These are phyloP conservation scores for Synodontis membranacea DNA, from an alignment of 2,113 vertebrate species.

Conservation along the genomic window DNA sequence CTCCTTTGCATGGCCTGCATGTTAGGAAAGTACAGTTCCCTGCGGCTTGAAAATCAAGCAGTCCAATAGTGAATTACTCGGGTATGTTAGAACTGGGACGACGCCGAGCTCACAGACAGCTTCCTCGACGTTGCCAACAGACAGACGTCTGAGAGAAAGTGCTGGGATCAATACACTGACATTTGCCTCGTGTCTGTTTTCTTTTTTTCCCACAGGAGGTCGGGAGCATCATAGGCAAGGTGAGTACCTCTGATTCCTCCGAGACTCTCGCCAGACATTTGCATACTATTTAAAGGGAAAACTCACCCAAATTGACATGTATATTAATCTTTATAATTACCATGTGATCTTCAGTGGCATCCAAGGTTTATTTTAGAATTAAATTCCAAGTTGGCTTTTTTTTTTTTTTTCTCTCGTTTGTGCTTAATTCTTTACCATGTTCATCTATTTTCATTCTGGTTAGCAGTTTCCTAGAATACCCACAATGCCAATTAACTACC, in stretches of 20 bases:
- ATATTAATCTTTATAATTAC: neutral
- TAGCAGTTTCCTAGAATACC: neutral
- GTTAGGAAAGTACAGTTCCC: neutral
- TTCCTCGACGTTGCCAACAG: slow-evolving; percentile 14
- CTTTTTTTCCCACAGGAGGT: slow-evolving; percentile 68
- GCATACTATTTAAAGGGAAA: neutral
- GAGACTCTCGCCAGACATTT: neutral
- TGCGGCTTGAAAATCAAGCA: neutral
- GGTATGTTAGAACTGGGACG: slow-evolving; percentile 4
- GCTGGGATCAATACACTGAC: slow-evolving; percentile 42
- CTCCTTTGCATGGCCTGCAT: neutral
- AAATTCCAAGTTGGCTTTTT: neutral
- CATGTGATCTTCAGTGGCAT: neutral
- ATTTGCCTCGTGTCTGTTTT: slow-evolving; percentile 51
- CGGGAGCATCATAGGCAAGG: slow-evolving; percentile 78
- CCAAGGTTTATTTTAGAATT: neutral
- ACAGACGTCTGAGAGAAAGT: neutral
- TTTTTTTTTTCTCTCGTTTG: neutral
- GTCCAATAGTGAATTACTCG: neutral
- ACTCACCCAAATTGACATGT: neutral
- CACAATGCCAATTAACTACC: neutral
- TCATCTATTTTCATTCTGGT: neutral
- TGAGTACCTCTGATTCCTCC: slow-evolving; percentile 58
- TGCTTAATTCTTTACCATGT: neutral
- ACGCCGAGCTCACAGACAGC: slow-evolving; percentile 3